phyloP scores from a whole-genome alignment of 2,888 invertebrate species.

The Aelia acuminata region DNA sequence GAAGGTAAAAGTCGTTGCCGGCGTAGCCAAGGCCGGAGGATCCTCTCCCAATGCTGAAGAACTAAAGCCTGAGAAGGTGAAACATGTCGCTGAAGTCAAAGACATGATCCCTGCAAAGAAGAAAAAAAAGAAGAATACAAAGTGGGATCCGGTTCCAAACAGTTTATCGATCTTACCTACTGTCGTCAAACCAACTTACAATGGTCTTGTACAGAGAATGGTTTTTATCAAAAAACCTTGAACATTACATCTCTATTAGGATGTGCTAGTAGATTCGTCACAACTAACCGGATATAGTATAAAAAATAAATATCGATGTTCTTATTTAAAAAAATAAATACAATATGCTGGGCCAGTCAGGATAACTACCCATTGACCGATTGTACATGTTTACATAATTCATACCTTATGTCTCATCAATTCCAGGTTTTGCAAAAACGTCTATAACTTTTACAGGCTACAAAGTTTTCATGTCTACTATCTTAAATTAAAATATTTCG shows the following conservation, averaged over 20 bases:
- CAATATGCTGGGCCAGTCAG: too few relatives aligned
- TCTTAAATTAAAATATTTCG: too few relatives aligned
- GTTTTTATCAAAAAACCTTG: neutral
- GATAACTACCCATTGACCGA: too few relatives aligned
- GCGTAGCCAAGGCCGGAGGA: constrained; percentile 72
- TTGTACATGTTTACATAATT: too few relatives aligned
- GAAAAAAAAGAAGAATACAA: constrained; percentile 85
- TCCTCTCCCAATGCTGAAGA: neutral
- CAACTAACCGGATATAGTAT: neutral
- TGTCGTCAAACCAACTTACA: neutral
- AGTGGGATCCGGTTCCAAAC: constrained; percentile 87
- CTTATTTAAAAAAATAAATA: too few relatives aligned
- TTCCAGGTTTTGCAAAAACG: too few relatives aligned
- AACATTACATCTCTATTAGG: neutral
- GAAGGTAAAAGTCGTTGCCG: constrained; percentile 82
- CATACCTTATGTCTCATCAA: too few relatives aligned
- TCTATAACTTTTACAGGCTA: too few relatives aligned
- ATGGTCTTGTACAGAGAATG: neutral
- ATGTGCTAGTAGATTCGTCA: too few relatives aligned
- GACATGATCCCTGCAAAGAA: constrained; percentile 75
- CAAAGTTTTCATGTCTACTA: too few relatives aligned
- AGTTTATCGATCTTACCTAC: neutral
- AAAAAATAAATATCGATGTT: neutral
- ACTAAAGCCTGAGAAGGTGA: neutral
- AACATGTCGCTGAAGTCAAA: constrained; percentile 65